Evolutionary conservation across 2,797 vertebrate genomes (phyloP).

Genomic region (Pagetopsis macropterus): DNA sequence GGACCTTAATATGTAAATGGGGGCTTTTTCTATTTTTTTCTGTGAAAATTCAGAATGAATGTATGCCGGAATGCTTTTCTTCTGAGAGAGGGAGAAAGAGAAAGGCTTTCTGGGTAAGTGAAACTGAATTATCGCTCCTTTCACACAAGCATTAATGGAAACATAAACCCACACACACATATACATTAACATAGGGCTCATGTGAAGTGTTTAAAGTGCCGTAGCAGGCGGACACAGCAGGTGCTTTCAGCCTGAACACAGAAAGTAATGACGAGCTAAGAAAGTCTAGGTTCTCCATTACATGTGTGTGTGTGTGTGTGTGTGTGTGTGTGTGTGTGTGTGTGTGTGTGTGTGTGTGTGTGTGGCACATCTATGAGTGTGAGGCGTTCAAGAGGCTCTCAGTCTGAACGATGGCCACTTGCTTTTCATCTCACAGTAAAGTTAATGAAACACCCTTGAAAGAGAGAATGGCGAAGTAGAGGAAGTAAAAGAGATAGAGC

Average conservation of each 20-base stretch:
- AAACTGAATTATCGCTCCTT: conserved; percentile 67
- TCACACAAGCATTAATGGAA: conserved; percentile 60
- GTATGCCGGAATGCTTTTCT: conserved; percentile 52
- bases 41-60: conserved; percentile 61
- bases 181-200: conserved; percentile 51
- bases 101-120: conserved; percentile 45
- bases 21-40: conserved; percentile 29
- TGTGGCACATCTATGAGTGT: conserved; percentile 50
- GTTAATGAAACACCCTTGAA: conserved; percentile 76
- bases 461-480: conserved; percentile 12
- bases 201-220: conserved; percentile 71
- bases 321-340: conserved; percentile 30
- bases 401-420: conserved; percentile 72
- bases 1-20: conserved; percentile 57
- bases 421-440: conserved; percentile 68
- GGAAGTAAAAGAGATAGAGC: conserved; percentile 27
- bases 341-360: conserved; percentile 3
- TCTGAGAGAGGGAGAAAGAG: conserved; percentile 24
- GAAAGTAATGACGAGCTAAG: conserved; percentile 74
- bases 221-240: conserved; percentile 66
- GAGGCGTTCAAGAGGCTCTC: conserved; percentile 61
- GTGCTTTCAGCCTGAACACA: conserved; percentile 70
- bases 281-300: conserved; percentile 71
- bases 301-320: conserved; percentile 48
- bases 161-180: conserved; percentile 58